Conservation (phyloP, 2,888 invertebrate species). For the Dichetophora obliterata region DNA sequence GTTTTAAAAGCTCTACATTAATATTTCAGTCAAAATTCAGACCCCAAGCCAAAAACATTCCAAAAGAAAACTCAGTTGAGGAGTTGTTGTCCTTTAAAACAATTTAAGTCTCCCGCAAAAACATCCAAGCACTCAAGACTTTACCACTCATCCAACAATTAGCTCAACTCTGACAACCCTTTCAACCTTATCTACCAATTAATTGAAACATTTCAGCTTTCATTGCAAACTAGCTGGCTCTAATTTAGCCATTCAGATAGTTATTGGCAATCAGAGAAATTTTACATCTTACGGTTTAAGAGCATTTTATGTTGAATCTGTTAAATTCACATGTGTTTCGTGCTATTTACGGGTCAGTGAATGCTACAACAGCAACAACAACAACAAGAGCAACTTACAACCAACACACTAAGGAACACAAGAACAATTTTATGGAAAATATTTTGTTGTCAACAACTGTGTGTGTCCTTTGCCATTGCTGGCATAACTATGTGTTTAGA, state of each 20-base stretch:
- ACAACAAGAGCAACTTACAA: not conserved
- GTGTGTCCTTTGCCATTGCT: no score
- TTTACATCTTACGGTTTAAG: not conserved
- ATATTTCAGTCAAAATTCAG: no score
- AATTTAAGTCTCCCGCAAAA: no score
- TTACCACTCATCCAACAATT: not conserved
- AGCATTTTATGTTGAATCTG: not conserved
- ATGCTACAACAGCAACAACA: not conserved
- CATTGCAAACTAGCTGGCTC: no score
- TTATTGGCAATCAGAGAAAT: not conserved
- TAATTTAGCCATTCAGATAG: no score
- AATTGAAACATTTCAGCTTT: no score
- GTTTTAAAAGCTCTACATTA: no score
- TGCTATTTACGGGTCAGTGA: not conserved
- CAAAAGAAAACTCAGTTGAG: no score
- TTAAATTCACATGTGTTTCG: not conserved
- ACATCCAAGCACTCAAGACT: not conserved
- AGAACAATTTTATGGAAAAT: not conserved
- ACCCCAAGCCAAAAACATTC: no score
- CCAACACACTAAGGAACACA: not conserved
- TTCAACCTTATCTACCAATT: not conserved
- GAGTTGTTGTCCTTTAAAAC: no score
- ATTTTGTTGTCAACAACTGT: slow-evolving; percentile 8
- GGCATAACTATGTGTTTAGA: no score
- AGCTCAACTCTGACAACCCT: not conserved